Base-by-base conservation (phyloP, 1,140 invertebrate species). In the Neodiprion pinetum region DNA sequence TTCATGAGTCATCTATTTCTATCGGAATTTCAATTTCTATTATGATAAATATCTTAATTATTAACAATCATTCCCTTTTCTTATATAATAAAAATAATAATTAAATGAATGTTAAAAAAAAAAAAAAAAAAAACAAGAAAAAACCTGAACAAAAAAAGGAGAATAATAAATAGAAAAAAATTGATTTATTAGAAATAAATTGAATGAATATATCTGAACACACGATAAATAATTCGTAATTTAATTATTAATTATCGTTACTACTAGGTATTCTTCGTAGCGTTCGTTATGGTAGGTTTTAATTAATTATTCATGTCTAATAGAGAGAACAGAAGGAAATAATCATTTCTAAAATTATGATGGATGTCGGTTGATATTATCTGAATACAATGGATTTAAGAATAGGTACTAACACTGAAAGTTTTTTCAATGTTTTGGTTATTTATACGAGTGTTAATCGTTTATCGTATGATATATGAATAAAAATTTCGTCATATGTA, bases 41-140 rank as follows among this genome's bases (percentile, higher is more conserved):
- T 40, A 40, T 40, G 28, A 40, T 40, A 40, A 61, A 21, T 8
- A 66, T 74, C 68, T 61, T 21, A 66, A 75, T 72, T 72, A 75
- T 67, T 78, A 78, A 79, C 72, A 72, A 79, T 78, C 78, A 79
- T 79, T 79, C 78, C 78, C 75, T 79, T 78, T 68, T 71, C 76
- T 72, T 72, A 76, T 77, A 77, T 78, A 77, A 78, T 61, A 61
- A 73, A 73, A 75, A 77, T 72, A 53, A 75, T 78, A 71, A 76
- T 77, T 48, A 28, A 77, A 74, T 78, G 67, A 73, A 71, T 74
- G 53, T 61, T 61, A 0, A 12, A 61, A 73, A 78, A 72, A 61
- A 12, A 72, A 61, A 12, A 7, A 71, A 17, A 23, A 12, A 48
- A 48, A 23, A 11, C 67, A 10, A 14, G 72, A 71, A 12, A 61